These are phyloP conservation scores for Pseudomyrmex gracilis DNA, from an alignment of 1,140 invertebrate genomes.

Conservation along the genomic window DNA sequence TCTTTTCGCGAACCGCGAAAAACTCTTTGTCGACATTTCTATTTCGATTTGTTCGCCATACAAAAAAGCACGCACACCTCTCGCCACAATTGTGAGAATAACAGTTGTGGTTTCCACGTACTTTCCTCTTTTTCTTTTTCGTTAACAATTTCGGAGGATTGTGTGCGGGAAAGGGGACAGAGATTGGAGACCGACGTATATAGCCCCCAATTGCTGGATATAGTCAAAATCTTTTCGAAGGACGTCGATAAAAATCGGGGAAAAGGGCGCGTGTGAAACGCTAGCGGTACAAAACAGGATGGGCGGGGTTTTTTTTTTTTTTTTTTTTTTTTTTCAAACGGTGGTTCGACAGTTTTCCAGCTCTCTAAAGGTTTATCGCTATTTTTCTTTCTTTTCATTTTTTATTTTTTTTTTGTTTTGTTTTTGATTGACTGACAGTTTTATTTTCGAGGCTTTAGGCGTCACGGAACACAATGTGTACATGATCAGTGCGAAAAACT, in stretches of 20 bases:
- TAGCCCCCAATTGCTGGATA: slow-evolving; percentile 45
- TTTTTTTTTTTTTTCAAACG: slow-evolving; percentile 1
- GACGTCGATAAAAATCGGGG: slow-evolving; percentile 46
- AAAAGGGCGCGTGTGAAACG: slow-evolving; percentile 34
- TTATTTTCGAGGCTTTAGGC: slow-evolving; percentile 23
- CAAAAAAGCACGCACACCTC: slow-evolving; percentile 41
- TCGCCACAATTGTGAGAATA: slow-evolving; percentile 47
- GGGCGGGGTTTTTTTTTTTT: not conserved
- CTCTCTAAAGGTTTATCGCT: slow-evolving; percentile 44
- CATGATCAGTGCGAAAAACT: slow-evolving; percentile 25
- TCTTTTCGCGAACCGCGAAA: too few relatives aligned
- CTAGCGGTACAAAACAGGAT: slow-evolving; percentile 40
- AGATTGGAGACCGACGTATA: not conserved
- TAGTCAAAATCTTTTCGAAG: slow-evolving; percentile 50
- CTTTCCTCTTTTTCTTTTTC: slow-evolving; percentile 46
- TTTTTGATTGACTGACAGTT: slow-evolving; percentile 63
- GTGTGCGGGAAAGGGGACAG: too few relatives aligned
- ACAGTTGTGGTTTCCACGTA: slow-evolving; percentile 45
- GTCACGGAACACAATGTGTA: slow-evolving; percentile 31
- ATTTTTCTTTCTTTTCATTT: slow-evolving; percentile 32
- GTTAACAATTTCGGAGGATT: slow-evolving; percentile 21
- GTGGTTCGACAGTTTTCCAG: slow-evolving; percentile 24
- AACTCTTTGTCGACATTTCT: not conserved
- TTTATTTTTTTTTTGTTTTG: slow-evolving; percentile 17
- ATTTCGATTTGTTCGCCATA: slow-evolving; percentile 33